phyloP scores from a whole-genome alignment of 2,797 vertebrate species.

The Scomberomorus guttatus region DNA sequence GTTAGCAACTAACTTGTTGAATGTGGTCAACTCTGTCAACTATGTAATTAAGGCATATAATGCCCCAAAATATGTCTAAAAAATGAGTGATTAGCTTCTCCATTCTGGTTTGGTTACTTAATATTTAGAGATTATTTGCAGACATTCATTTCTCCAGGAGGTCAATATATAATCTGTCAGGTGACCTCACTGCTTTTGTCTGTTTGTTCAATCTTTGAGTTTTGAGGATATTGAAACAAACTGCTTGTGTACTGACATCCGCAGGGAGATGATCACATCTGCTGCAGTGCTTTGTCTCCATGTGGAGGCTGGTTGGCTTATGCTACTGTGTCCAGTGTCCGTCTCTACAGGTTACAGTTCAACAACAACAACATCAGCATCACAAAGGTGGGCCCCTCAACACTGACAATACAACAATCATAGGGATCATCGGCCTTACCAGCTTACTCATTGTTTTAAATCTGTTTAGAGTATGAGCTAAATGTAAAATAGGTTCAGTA shows the following conservation, averaged over 20 bases:
- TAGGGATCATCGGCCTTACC: too few species aligned
- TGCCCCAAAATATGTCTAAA: too few species aligned
- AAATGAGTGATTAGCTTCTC: too few species aligned
- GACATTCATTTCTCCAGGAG: background rate
- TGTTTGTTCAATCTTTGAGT: background rate
- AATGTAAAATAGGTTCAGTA: background rate
- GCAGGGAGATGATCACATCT: conserved; percentile 93
- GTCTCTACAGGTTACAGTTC: conserved; percentile 87
- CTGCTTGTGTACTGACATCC: conserved; percentile 8
- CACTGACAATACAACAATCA: background rate
- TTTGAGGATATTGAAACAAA: background rate
- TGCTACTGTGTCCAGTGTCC: conserved; percentile 87
- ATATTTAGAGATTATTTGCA: background rate
- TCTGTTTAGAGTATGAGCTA: background rate
- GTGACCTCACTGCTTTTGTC: background rate
- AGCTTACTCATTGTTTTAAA: too few species aligned
- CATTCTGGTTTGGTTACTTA: too few species aligned
- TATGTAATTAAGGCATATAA: too few species aligned
- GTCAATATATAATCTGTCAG: background rate
- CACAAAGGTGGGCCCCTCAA: conserved; percentile 82
- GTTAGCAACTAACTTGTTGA: too few species aligned
- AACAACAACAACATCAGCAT: conserved; percentile 83
- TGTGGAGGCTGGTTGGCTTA: conserved; percentile 93
- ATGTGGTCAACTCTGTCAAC: too few species aligned
- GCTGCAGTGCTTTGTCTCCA: conserved; percentile 91